Evolutionary conservation across 1,140 invertebrate genomes (phyloP).

Genomic region (Apis dorsata): DNA sequence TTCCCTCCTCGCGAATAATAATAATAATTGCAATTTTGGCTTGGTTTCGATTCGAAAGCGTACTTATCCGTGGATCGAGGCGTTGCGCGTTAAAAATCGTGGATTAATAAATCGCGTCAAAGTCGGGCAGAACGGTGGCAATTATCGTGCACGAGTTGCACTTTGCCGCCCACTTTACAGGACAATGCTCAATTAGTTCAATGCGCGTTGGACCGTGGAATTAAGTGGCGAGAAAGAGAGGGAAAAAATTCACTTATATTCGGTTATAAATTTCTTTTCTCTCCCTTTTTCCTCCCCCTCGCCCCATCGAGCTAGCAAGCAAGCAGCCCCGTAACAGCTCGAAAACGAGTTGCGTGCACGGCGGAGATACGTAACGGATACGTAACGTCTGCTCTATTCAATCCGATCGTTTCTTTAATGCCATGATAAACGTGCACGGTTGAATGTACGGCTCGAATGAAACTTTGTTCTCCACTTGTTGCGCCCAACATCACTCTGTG

Average conservation of each 20-base stretch:
- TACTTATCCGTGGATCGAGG: constrained; percentile 34
- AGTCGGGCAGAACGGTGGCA: constrained; percentile 30
- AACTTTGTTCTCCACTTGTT: constrained; percentile 53
- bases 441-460: constrained; percentile 23
- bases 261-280: too few relatives aligned
- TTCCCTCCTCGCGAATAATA: background rate
- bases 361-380: background rate
- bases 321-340: background rate
- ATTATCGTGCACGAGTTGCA: constrained; percentile 45
- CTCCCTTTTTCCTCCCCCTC: too few relatives aligned
- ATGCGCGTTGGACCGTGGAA: background rate
- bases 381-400: constrained; percentile 5
- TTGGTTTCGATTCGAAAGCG: background rate
- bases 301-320: too few relatives aligned
- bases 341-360: background rate
- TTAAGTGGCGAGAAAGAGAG: background rate
- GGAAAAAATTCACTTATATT: background rate
- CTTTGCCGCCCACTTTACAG: constrained; percentile 7
- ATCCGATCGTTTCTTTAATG: constrained; percentile 25
- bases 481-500: constrained; percentile 28
- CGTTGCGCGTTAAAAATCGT: constrained; percentile 7
- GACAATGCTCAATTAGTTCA: background rate
- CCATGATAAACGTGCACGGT: background rate
- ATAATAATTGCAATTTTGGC: too few relatives aligned
- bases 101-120: constrained; percentile 44